These are phyloP conservation scores for Papilio polytes DNA, from an alignment of 1,140 invertebrate genomes.

Conservation along the genomic window DNA sequence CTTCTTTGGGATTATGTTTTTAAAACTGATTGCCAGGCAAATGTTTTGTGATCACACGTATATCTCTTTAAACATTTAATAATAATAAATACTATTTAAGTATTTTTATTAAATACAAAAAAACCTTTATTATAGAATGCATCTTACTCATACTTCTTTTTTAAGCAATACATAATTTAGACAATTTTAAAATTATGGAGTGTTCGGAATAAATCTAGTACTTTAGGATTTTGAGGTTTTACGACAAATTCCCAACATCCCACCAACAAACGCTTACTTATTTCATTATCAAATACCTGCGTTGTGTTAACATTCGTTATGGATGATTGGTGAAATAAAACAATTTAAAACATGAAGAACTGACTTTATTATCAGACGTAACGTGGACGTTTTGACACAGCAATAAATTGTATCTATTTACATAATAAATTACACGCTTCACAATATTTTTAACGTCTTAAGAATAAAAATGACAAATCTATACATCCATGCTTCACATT, in stretches of 20 bases:
- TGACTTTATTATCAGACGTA: conserved; percentile 75
- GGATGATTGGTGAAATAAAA: conserved; percentile 55
- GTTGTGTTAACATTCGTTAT: neutral
- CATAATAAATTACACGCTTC: conserved; percentile 43
- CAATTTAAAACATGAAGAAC: conserved; percentile 72
- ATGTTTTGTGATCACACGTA: neutral
- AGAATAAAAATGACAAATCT: conserved; percentile 33
- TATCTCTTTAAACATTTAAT: neutral
- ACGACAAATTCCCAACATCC: neutral
- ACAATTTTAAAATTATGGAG: too few species aligned
- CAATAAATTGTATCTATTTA: conserved; percentile 71
- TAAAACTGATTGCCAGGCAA: neutral
- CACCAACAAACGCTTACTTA: too few species aligned
- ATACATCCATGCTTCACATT: conserved; percentile 37
- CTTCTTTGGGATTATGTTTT: neutral
- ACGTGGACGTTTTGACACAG: conserved; percentile 78
- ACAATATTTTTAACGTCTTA: conserved; percentile 38
- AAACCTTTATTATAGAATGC: too few species aligned
- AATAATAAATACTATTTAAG: too few species aligned
- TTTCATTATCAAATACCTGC: neutral
- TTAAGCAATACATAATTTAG: too few species aligned
- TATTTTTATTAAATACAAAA: too few species aligned
- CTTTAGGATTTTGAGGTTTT: too few species aligned
- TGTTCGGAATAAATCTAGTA: too few species aligned
- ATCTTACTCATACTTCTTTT: too few species aligned